Conservation (phyloP, 30 jellyfish, hydroid and myxozoan genomes). For the Clytia hemisphaerica region DNA sequence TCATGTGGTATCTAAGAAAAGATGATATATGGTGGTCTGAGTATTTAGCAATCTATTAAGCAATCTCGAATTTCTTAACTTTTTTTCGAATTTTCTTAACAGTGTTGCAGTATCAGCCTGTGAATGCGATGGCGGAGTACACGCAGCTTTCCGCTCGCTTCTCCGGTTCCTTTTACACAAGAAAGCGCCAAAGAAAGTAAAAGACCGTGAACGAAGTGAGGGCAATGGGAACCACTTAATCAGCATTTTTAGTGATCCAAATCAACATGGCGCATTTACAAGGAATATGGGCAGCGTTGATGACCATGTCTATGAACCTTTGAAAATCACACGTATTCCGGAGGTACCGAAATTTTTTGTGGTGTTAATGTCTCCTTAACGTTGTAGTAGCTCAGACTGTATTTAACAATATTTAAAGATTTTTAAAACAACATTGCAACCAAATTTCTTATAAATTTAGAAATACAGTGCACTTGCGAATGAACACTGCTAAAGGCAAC, state of each 20-base stretch:
- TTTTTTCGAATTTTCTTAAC: neutral
- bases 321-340: conserved; percentile 40
- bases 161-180: conserved; percentile 68
- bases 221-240: too few species aligned
- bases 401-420: too few species aligned
- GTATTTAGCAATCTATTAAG: too few species aligned
- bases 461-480: too few species aligned
- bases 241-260: conserved; percentile 42
- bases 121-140: conserved; percentile 98
- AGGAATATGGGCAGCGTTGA: conserved; percentile 76
- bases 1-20: too few species aligned
- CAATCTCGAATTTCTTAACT: neutral
- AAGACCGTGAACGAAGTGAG: conserved; percentile 10
- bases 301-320: conserved; percentile 67
- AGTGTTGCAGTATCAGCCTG: conserved; percentile 95
- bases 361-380: neutral
- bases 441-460: too few species aligned
- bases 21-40: too few species aligned
- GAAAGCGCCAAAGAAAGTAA: conserved; percentile 28
- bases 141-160: conserved; percentile 84
- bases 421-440: too few species aligned
- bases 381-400: too few species aligned
- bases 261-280: conserved; percentile 50
- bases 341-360: conserved; percentile 36
- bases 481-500: too few species aligned